These are phyloP conservation scores for Hydriomena furcata DNA, from an alignment of 2,888 invertebrate species.

Conservation along the genomic window DNA sequence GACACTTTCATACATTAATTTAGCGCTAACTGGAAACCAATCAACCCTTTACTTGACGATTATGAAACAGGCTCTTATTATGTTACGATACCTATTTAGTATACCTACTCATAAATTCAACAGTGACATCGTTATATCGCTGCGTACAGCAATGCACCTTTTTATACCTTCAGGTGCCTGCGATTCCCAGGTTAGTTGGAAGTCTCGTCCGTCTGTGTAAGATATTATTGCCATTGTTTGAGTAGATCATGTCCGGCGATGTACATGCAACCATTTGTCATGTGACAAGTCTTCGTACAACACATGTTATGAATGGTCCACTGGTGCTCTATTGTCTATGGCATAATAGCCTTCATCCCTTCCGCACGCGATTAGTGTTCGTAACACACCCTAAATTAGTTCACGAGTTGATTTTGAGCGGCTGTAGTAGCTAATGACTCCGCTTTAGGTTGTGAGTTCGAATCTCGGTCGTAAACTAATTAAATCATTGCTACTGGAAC, in stretches of 20 bases:
- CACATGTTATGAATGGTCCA: constrained; percentile 52
- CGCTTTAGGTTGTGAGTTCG: too few species aligned
- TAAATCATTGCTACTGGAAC: too few species aligned
- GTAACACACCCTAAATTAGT: constrained; percentile 41
- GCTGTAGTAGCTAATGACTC: neutral
- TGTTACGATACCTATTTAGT: too few species aligned
- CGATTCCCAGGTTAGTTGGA: constrained; percentile 6
- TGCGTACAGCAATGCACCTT: constrained; percentile 1
- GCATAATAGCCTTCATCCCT: constrained; percentile 50
- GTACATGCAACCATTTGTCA: constrained; percentile 62
- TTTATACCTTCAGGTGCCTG: constrained; percentile 1
- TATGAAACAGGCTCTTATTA: too few species aligned
- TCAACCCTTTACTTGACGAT: too few species aligned
- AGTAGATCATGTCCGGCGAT: constrained; percentile 50
- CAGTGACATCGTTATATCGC: too few species aligned
- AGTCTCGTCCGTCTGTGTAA: constrained; percentile 14
- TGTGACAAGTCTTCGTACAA: constrained; percentile 44
- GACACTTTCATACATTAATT: too few species aligned
- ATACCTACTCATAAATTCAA: too few species aligned
- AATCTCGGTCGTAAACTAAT: too few species aligned
- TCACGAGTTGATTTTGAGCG: constrained; percentile 31
- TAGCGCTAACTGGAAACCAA: too few species aligned
- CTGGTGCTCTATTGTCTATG: constrained; percentile 54
- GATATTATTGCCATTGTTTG: constrained; percentile 43
- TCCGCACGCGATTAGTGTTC: constrained; percentile 46